Percentiles rank a stretch among this genome's conserved stretches.
Conservation (phyloP, 30 jellyfish, hydroid and myxozoan species). For the Aurelia aurita region DNA sequence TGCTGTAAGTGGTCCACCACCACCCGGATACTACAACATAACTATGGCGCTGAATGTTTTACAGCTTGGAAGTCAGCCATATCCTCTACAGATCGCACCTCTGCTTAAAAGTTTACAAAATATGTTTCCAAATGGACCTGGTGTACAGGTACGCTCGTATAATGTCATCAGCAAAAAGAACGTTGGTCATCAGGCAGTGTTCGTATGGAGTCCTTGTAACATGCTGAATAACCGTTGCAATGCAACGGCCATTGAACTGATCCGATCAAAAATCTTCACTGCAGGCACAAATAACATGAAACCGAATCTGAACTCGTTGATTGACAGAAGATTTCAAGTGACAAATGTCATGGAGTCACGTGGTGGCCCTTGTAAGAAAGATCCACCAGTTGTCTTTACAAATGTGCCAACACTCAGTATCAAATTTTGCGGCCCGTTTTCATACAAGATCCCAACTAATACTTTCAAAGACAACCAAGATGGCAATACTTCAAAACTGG, state of each 20-base stretch:
- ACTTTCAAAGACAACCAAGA: constrained; percentile 87
- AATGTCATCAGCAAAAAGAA: neutral
- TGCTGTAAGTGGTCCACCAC: constrained; percentile 25
- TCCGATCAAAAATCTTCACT: constrained; percentile 17
- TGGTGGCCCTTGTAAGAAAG: constrained; percentile 52
- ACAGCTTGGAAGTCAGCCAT: neutral
- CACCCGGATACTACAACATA: constrained; percentile 50
- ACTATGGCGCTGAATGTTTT: constrained; percentile 44
- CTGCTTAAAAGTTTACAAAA: constrained; percentile 8
- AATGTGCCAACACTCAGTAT: constrained; percentile 44
- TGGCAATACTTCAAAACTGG: constrained; percentile 77
- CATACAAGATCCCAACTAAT: constrained; percentile 68
- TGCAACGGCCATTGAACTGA: neutral
- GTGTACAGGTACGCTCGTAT: constrained; percentile 58
- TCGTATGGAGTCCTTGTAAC: constrained; percentile 57
- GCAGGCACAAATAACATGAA: constrained; percentile 34
- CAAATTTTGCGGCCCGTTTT: constrained; percentile 75
- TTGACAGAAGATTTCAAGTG: constrained; percentile 40
- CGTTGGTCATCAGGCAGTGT: constrained; percentile 3
- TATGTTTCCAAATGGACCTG: constrained; percentile 13
- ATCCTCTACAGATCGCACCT: constrained; percentile 22
- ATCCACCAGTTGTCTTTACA: constrained; percentile 22
- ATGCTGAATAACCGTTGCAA: constrained; percentile 29
- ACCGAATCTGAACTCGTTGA: neutral
- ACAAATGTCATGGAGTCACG: constrained; percentile 32